A percentile compares a stretch with the other conserved stretches of the same genome.
phyloP scores from a whole-genome alignment of 2,888 invertebrate genomes.

The Pandemis cinnamomeana region DNA sequence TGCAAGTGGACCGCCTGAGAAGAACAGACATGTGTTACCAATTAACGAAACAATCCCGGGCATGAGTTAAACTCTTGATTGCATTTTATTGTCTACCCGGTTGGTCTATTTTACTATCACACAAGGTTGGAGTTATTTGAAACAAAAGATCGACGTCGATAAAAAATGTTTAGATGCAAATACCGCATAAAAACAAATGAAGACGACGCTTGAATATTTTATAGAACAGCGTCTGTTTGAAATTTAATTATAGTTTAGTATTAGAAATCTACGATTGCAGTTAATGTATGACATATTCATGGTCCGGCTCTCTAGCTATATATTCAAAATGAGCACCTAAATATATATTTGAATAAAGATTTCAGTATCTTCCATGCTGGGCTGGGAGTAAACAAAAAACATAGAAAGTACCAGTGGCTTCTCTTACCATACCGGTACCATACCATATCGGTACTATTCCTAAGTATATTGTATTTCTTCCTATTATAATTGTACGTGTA shows the following conservation, averaged over 20 bases:
- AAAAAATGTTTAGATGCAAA: constrained; percentile 19
- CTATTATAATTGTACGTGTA: no score
- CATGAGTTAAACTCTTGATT: constrained; percentile 67
- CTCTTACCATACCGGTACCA: no score
- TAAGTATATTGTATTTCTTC: no score
- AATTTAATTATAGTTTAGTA: not conserved
- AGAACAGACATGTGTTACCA: constrained; percentile 68
- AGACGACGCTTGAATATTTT: not conserved
- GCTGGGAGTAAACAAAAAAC: no score
- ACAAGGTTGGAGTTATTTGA: constrained; percentile 43
- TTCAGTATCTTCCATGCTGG: no score
- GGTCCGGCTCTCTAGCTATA: no score
- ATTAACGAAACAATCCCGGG: constrained; percentile 67
- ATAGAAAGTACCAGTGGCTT: no score
- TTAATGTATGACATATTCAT: no score
- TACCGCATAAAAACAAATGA: not conserved
- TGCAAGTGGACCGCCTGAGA: constrained; percentile 34
- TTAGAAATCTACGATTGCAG: no score
- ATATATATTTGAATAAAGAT: no score
- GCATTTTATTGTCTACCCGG: constrained; percentile 77
- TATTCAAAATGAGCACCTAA: no score
- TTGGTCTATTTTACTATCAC: constrained; percentile 66
- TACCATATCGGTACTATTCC: no score
- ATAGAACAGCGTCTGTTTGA: not conserved
- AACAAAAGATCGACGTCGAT: constrained; percentile 18